These are phyloP conservation scores for Gymnocypris eckloni DNA, from an alignment of 2,797 vertebrate species.

Conservation along the genomic window DNA sequence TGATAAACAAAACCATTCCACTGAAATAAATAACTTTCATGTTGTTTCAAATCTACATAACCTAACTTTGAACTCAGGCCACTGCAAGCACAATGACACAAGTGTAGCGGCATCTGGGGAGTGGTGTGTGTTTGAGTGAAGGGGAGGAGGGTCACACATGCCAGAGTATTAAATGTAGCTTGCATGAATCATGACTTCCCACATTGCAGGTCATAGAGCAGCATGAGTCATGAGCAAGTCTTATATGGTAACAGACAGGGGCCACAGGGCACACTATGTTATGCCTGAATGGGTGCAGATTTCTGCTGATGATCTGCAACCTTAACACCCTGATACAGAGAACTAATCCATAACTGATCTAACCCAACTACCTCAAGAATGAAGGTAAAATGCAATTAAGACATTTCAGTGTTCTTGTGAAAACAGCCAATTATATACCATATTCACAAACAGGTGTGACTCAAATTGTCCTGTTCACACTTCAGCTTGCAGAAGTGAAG, in stretches of 20 bases:
- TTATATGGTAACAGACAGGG: conserved; percentile 80
- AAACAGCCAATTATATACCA: neutral
- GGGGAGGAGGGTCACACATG: conserved; percentile 65
- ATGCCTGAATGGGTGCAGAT: neutral
- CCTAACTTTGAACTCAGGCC: conserved; percentile 41
- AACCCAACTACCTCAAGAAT: neutral
- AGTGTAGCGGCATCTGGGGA: conserved; percentile 48
- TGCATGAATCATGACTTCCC: conserved; percentile 87
- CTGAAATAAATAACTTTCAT: conserved; percentile 37
- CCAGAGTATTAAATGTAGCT: conserved; percentile 80
- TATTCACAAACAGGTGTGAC: neutral
- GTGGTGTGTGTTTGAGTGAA: conserved; percentile 52
- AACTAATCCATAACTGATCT: neutral
- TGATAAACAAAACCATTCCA: conserved; percentile 30
- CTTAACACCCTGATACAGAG: neutral
- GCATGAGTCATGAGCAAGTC: conserved; percentile 80
- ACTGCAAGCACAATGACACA: conserved; percentile 57
- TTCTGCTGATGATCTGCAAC: neutral
- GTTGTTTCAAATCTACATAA: conserved; percentile 41
- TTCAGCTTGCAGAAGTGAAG: neutral
- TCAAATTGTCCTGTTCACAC: neutral
- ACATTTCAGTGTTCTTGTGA: neutral
- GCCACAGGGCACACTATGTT: conserved; percentile 57
- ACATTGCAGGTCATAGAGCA: conserved; percentile 81
- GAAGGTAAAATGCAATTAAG: neutral